Evolutionary conservation across 2,888 invertebrate species (phyloP).

Genomic region (Campaea margaritaria): DNA sequence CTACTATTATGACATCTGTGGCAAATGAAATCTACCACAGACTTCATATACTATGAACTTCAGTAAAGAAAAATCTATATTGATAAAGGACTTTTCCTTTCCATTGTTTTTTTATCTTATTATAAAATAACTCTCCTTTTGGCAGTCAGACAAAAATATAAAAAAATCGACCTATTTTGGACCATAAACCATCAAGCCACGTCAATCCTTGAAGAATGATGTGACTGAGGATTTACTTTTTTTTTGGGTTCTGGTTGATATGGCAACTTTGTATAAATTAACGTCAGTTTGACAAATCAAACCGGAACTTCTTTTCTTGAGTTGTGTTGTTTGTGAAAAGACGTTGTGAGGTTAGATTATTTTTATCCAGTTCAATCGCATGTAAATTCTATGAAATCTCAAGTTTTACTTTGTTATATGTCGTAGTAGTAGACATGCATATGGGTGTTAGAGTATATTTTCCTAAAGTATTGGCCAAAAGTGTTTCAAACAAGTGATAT

Average conservation of each 20-base stretch:
- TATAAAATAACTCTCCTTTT: no score
- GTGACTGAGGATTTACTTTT: not conserved
- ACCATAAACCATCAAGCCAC: conserved; percentile 1
- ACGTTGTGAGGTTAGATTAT: conserved; percentile 79
- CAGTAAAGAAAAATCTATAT: no score
- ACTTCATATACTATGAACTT: no score
- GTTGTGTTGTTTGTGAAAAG: conserved; percentile 68
- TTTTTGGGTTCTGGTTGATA: conserved; percentile 23
- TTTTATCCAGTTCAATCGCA: conserved; percentile 68
- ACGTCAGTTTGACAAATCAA: conserved; percentile 44
- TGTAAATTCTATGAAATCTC: conserved; percentile 20
- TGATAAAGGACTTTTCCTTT: no score
- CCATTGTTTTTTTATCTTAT: no score
- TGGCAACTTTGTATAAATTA: conserved; percentile 28
- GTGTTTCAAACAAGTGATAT: conserved; percentile 44
- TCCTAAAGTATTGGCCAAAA: conserved; percentile 33
- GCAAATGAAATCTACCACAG: no score
- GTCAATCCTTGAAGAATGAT: no score
- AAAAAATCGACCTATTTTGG: not conserved
- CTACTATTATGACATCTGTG: no score
- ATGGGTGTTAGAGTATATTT: conserved; percentile 31
- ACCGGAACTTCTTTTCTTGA: conserved; percentile 68
- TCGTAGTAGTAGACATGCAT: not conserved
- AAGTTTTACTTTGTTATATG: conserved; percentile 7
- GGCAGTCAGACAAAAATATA: not conserved